Evolutionary conservation across 2,113 vertebrate genomes (phyloP).

Genomic region (Ranitomeya imitator): DNA sequence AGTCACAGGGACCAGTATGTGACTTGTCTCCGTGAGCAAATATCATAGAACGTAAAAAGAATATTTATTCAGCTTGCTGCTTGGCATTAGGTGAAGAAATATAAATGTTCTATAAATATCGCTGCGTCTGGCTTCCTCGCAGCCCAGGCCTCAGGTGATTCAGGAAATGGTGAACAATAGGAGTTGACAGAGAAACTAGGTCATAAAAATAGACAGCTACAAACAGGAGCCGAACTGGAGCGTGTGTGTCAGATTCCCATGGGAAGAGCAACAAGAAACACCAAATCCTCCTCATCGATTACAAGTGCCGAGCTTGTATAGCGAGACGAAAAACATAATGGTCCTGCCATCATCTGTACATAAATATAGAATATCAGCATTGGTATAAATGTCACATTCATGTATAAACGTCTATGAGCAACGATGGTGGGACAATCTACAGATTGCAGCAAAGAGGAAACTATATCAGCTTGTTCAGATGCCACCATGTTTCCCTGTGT

Average conservation of each 20-base stretch:
- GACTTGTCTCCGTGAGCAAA: not conserved
- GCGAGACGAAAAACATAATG: not conserved
- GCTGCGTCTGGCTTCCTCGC: constrained; percentile 10
- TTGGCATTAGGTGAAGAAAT: constrained; percentile 17
- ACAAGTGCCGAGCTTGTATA: not conserved
- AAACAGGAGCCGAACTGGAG: constrained; percentile 12
- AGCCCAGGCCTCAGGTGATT: constrained; percentile 42
- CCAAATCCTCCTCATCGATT: constrained; percentile 14
- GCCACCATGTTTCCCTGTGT: too few species aligned
- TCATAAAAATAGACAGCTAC: constrained; percentile 32
- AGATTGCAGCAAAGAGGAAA: too few species aligned
- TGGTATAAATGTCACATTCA: too few species aligned
- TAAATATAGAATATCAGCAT: not conserved
- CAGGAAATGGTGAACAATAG: constrained; percentile 45
- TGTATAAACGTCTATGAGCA: too few species aligned
- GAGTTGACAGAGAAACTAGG: constrained; percentile 23
- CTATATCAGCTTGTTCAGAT: too few species aligned
- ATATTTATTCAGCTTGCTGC: constrained; percentile 4
- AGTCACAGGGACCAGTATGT: not conserved
- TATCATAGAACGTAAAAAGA: not conserved
- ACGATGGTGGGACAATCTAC: too few species aligned
- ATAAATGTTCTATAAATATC: constrained; percentile 35
- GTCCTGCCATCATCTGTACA: not conserved
- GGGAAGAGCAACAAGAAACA: constrained; percentile 9
- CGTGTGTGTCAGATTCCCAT: not conserved